These are phyloP conservation scores for Iguana delicatissima DNA, from an alignment of 2,797 vertebrate genomes.

Conservation along the genomic window DNA sequence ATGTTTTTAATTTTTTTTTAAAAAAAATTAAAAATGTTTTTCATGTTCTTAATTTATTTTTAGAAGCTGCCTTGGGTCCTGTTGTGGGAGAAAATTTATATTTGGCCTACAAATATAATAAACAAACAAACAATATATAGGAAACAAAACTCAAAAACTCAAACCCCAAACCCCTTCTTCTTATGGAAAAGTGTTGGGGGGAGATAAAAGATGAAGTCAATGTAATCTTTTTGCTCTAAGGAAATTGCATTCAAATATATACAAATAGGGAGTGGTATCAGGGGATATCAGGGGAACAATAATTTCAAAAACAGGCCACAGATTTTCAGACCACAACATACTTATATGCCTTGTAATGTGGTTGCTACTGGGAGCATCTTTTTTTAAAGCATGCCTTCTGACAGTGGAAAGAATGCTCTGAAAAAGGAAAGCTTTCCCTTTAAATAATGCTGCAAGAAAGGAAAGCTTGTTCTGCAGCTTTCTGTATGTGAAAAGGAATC, in stretches of 20 bases:
- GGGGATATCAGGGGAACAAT: neutral
- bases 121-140: no score
- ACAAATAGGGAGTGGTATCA: neutral
- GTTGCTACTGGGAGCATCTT: neutral
- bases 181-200: neutral
- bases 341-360: neutral
- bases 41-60: no score
- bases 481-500: neutral
- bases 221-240: no score
- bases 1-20: no score
- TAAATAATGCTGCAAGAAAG: neutral
- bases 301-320: slow-evolving; percentile 31
- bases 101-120: no score
- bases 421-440: no score
- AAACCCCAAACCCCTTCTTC: no score
- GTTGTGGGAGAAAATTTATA: no score
- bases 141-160: neutral
- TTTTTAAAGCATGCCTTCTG: slow-evolving; percentile 24
- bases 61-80: no score
- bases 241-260: neutral
- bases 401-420: neutral
- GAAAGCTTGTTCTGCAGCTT: slow-evolving; percentile 23
- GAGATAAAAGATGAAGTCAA: neutral
- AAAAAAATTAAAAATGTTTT: no score
- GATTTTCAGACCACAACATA: neutral